These are phyloP conservation scores for Glareola pratincola DNA, from an alignment of 2,113 vertebrate genomes.

Conservation along the genomic window DNA sequence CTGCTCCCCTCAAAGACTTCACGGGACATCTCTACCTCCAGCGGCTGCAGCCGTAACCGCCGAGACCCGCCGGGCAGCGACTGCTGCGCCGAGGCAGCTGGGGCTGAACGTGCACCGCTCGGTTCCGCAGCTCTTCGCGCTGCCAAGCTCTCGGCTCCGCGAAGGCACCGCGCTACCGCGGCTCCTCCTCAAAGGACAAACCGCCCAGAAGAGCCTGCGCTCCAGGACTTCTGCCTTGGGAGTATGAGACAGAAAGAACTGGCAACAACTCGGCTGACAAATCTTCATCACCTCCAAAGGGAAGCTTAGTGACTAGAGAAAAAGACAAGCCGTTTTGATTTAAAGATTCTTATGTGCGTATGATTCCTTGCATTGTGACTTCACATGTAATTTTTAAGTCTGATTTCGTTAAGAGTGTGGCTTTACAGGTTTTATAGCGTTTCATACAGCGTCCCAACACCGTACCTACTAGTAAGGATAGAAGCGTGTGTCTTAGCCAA, in stretches of 20 bases:
- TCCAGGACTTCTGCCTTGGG: background rate
- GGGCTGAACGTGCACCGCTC: background rate
- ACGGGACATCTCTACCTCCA: background rate
- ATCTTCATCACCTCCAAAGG: background rate
- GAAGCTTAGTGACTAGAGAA: background rate
- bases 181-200: background rate
- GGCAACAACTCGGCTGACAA: background rate
- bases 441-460: background rate
- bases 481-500: background rate
- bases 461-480: background rate
- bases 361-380: background rate
- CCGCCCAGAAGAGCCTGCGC: background rate
- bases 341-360: background rate
- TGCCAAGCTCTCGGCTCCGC: background rate
- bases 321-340: background rate
- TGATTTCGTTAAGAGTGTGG: background rate
- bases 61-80: background rate
- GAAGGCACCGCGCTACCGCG: background rate
- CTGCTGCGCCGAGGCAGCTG: no score
- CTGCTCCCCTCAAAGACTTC: background rate
- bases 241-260: background rate
- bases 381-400: background rate
- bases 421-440: background rate
- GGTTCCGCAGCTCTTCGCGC: background rate
- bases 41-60: background rate